Evolutionary conservation across 2,797 vertebrate species (phyloP).

Genomic region (Botia kubotai): DNA sequence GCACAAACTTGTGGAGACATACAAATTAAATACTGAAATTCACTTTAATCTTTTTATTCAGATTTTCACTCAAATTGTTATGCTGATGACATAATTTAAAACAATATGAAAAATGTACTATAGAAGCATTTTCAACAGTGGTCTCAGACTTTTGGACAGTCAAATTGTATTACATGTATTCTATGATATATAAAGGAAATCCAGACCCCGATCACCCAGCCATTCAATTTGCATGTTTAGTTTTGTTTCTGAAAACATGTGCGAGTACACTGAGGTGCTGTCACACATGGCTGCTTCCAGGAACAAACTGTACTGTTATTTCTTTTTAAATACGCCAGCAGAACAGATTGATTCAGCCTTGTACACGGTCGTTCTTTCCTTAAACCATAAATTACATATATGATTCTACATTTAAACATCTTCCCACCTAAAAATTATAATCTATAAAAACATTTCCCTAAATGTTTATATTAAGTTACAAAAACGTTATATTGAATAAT

Average conservation of each 20-base stretch:
- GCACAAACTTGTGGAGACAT: neutral
- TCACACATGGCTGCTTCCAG: constrained; percentile 26
- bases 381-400: neutral
- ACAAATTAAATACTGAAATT: neutral
- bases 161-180: neutral
- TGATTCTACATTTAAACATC: neutral
- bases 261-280: constrained; percentile 17
- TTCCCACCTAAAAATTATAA: too few relatives aligned
- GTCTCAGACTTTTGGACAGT: neutral
- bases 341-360: constrained; percentile 3
- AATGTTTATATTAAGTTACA: too few relatives aligned
- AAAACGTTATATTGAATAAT: too few relatives aligned
- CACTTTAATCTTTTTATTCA: neutral
- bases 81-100: neutral
- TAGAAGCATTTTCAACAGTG: neutral
- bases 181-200: neutral
- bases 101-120: neutral
- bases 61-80: neutral
- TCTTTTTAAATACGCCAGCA: constrained; percentile 14
- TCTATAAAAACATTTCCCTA: too few relatives aligned
- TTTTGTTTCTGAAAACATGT: constrained; percentile 25
- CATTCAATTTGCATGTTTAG: constrained; percentile 9
- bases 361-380: neutral
- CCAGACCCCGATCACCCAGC: neutral
- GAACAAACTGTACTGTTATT: constrained; percentile 9